Conservation (phyloP, 2,113 vertebrate genomes). For the Peromyscus californicus region DNA sequence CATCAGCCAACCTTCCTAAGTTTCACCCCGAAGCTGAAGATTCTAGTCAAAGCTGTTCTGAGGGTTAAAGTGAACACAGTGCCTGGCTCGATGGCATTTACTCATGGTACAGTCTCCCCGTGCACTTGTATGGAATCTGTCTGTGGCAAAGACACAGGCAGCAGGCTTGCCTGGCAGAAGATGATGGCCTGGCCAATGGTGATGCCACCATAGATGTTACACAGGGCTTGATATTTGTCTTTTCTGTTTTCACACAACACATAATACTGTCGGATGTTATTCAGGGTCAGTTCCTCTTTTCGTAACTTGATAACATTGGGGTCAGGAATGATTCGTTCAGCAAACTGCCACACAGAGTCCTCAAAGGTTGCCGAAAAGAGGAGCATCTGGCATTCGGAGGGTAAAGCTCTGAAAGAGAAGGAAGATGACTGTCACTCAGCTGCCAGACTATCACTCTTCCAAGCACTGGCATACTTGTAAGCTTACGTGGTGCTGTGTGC, state of each 20-base stretch:
- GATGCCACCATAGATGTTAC: conserved; percentile 88
- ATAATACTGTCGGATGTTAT: conserved; percentile 88
- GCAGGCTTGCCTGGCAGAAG: conserved; percentile 88
- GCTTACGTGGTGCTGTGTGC: background rate
- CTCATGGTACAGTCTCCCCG: fast-evolving
- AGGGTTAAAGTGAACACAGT: background rate
- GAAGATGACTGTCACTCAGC: background rate
- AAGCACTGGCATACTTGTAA: background rate
- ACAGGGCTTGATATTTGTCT: conserved; percentile 87
- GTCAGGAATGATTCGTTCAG: conserved; percentile 83
- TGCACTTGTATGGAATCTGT: fast-evolving
- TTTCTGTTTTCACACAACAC: conserved; percentile 80
- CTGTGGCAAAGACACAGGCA: fast-evolving
- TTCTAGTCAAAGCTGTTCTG: background rate
- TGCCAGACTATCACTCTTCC: too few species aligned
- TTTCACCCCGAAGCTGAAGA: background rate
- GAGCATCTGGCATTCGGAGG: conserved; percentile 87
- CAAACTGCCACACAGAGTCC: conserved; percentile 86
- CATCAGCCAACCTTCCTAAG: background rate
- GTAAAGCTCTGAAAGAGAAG: conserved; percentile 79
- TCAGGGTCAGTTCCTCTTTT: conserved; percentile 88
- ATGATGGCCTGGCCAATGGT: conserved; percentile 89
- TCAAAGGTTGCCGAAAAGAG: conserved; percentile 90
- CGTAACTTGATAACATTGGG: conserved; percentile 88
- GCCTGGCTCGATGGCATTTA: background rate